Evolutionary conservation across 2,888 invertebrate species (phyloP).

Genomic region (Lasioglossum zephyrum): DNA sequence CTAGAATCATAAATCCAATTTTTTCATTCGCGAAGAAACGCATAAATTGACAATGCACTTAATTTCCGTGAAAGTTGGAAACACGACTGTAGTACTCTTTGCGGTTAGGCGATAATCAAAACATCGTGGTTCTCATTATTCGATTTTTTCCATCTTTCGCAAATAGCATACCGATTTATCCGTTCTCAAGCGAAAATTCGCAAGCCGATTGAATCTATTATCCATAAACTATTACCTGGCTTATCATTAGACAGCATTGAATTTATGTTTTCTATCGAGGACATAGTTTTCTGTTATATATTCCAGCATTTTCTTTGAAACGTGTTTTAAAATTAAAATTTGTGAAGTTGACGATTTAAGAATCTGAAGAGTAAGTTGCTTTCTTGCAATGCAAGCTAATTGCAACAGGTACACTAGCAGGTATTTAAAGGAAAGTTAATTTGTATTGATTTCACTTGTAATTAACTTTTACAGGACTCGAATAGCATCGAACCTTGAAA

Average conservation of each 20-base stretch:
- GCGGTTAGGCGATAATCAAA: conserved; percentile 56
- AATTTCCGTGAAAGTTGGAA: conserved; percentile 55
- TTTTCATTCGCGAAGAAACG: neutral
- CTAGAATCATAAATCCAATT: neutral
- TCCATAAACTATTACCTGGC: neutral
- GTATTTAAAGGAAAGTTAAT: conserved; percentile 20
- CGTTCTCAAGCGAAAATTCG: neutral
- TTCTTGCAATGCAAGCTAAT: neutral
- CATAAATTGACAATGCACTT: conserved; percentile 27
- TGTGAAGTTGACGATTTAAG: neutral
- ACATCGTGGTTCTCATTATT: conserved; percentile 44
- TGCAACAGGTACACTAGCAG: neutral
- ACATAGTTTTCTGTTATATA: neutral
- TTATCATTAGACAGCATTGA: neutral
- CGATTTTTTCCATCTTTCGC: conserved; percentile 16
- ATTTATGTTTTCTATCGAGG: neutral
- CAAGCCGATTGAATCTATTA: neutral
- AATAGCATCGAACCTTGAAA: conserved; percentile 11
- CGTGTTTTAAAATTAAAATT: no score
- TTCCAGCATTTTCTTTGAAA: neutral
- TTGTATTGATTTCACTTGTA: conserved; percentile 28
- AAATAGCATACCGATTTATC: neutral
- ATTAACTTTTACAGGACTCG: neutral
- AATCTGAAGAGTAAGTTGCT: neutral
- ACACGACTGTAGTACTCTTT: conserved; percentile 28